Base-by-base conservation (phyloP, 30 jellyfish, hydroid and myxozoan genomes). In the Hydractinia symbiolongicarpus region DNA sequence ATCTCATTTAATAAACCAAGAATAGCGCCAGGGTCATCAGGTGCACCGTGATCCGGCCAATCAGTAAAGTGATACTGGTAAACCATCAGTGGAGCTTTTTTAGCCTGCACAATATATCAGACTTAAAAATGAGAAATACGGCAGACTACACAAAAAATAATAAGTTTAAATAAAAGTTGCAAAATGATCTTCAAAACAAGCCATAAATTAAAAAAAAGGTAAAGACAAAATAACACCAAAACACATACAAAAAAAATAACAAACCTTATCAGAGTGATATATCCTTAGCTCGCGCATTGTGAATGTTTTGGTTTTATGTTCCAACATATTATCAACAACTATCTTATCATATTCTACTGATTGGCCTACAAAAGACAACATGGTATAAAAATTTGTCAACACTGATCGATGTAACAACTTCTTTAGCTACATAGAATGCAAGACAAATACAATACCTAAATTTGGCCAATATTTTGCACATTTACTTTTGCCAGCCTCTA, bases 21-120 rank as follows among this genome's bases (percentile, higher is more conserved):
- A 54, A 86, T 89, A 11, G 87, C 56, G 5, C 91, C 85, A 1
- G 96, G 86, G 61, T 86, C 94, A 8, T 81, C 73, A 15, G 96
- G 96, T 14, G 87, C 95, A 21, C 96, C 98, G 76, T 91, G 98
- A 71, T 91, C 98, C n/a, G 98, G 98, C 98, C 98, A 91, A 16
- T 83, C 90, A 17, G 85, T 86, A 61, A 70, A 91, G 51, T 91
- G 98, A 55, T 91, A 91, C 50, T 86, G 98, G 62, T 82, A 91
- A 14, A 91, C 86, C 95, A 86, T 83, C 2, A 87, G 90, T 1
- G 98, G 96, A 66, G 95, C 90, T 57, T 82, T 89, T 19, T 86
- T 86, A 21, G 73, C 89, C 97, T 90, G 58, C n/a, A 64, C 20
- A 8, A 17, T 4, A 10, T 20, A 51, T 5, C 2, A 16, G 21